Conservation (phyloP, 2,888 invertebrate species). For the Drosophila kanekoi region DNA sequence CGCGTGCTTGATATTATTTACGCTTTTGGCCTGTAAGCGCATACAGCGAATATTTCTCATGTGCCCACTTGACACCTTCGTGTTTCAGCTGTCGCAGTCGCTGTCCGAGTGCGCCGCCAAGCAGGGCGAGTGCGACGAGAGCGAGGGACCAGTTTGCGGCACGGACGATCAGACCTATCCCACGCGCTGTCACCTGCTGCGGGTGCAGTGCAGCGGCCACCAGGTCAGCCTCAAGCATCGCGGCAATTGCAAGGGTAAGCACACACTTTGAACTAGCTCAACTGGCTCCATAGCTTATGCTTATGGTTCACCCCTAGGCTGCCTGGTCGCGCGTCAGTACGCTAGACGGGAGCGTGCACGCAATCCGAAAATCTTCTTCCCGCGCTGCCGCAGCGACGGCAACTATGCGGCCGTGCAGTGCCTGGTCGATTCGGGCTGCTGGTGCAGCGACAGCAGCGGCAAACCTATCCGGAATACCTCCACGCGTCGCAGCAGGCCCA, state of each 20-base stretch:
- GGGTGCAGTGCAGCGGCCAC: constrained; percentile 91
- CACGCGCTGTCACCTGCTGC: constrained; percentile 91
- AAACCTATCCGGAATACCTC: constrained; percentile 93
- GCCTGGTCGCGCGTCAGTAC: constrained; percentile 85
- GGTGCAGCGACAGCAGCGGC: constrained; percentile 95
- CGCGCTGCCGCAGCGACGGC: constrained; percentile 93
- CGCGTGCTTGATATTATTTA: constrained; percentile 75
- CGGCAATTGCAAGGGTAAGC: constrained; percentile 90
- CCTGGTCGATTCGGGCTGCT: constrained; percentile 92
- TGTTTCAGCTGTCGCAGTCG: constrained; percentile 56
- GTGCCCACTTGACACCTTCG: constrained; percentile 44
- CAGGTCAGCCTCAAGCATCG: constrained; percentile 90
- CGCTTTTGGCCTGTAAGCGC: constrained; percentile 46
- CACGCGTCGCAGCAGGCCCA: constrained; percentile 89
- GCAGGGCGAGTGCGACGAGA: constrained; percentile 85
- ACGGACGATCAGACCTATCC: constrained; percentile 92
- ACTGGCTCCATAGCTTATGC: neutral
- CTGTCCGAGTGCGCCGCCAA: constrained; percentile 85
- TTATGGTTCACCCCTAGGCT: constrained; percentile 81
- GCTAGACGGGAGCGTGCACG: constrained; percentile 85
- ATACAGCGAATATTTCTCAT: constrained; percentile 45
- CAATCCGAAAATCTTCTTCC: constrained; percentile 88
- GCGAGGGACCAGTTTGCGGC: constrained; percentile 85
- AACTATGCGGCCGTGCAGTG: constrained; percentile 95
- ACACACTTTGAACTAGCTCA: neutral